Conservation (phyloP, 2,888 invertebrate species). For the Eudemis profundana region DNA sequence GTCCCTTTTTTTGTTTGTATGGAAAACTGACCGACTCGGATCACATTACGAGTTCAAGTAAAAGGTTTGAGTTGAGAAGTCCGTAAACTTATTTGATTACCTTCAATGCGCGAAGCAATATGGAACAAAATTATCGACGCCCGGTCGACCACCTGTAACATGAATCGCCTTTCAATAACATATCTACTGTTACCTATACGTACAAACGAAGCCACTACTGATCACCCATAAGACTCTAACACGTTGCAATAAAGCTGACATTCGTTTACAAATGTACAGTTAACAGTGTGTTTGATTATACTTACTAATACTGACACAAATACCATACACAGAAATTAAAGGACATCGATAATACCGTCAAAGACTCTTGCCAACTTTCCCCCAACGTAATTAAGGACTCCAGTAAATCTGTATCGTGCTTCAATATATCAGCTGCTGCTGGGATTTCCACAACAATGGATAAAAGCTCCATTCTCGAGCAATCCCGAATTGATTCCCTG, state of each 20-base stretch:
- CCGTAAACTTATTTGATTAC: conserved; percentile 25
- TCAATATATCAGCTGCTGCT: conserved; percentile 9
- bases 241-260: too few relatives aligned
- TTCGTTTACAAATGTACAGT: too few relatives aligned
- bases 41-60: neutral
- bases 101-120: conserved; percentile 51
- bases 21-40: too few relatives aligned
- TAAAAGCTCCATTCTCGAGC: conserved; percentile 10
- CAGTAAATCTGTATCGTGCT: conserved; percentile 16
- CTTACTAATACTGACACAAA: too few relatives aligned
- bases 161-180: neutral
- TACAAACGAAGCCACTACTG: too few relatives aligned
- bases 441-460: conserved; percentile 12
- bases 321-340: neutral
- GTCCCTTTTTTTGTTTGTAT: too few relatives aligned
- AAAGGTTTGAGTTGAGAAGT: neutral
- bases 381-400: neutral
- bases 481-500: conserved; percentile 12
- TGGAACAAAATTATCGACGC: conserved; percentile 65
- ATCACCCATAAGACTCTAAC: too few relatives aligned
- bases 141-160: conserved; percentile 72
- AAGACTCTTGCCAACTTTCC: conserved; percentile 16
- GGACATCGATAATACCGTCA: neutral
- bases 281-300: too few relatives aligned
- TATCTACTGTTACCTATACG: neutral